A percentile compares a stretch with the other conserved stretches of the same genome.
Conservation (phyloP, 2,797 vertebrate species). For the Scyliorhinus canicula region DNA sequence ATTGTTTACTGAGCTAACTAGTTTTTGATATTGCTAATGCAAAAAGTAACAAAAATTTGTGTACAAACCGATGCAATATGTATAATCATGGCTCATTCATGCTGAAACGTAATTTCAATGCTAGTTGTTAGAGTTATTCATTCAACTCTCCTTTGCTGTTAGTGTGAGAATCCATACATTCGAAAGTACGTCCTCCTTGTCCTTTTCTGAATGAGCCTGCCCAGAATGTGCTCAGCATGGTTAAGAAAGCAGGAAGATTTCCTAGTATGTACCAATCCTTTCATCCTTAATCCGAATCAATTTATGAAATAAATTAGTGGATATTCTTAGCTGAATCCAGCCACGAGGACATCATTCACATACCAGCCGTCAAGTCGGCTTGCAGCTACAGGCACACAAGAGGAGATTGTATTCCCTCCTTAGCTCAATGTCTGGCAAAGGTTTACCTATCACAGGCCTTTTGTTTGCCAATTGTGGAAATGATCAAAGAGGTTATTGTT, state of each 20-base stretch:
- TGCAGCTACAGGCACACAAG: background rate
- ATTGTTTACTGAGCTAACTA: background rate
- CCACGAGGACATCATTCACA: background rate
- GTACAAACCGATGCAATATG: background rate
- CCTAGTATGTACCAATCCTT: background rate
- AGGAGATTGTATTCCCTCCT: background rate
- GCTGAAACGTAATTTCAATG: background rate
- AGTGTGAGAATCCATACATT: background rate
- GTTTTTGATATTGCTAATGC: background rate
- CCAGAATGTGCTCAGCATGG: background rate
- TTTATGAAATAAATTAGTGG: background rate
- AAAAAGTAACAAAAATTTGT: background rate
- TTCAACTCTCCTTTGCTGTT: background rate
- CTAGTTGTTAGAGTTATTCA: background rate
- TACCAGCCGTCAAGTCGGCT: background rate
- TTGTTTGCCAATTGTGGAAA: background rate
- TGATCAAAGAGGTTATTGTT: background rate
- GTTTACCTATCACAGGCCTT: background rate
- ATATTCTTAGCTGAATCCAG: background rate
- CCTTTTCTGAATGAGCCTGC: background rate
- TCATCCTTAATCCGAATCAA: background rate
- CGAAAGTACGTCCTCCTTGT: background rate
- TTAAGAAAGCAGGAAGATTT: background rate
- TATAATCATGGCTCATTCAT: background rate
- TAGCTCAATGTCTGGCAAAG: background rate